phyloP scores from a whole-genome alignment of 1,140 invertebrate genomes.

The Lordiphosa clarofinis region DNA sequence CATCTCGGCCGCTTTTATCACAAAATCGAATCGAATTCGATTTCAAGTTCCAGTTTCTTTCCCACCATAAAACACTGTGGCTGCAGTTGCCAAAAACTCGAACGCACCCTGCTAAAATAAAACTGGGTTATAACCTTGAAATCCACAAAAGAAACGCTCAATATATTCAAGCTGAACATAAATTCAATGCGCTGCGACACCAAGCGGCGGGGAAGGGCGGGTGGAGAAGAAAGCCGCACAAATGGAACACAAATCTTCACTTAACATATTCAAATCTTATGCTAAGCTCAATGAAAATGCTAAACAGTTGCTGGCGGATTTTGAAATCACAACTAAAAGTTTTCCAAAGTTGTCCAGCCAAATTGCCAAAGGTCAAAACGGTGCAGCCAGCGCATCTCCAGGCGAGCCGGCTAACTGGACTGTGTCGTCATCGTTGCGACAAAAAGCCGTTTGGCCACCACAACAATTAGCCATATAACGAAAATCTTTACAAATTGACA shows the following conservation, averaged over 20 bases:
- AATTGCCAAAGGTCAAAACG: slow-evolving; percentile 68
- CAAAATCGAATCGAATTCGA: slow-evolving; percentile 51
- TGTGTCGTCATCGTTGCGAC: slow-evolving; percentile 49
- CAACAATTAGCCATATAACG: slow-evolving; percentile 71
- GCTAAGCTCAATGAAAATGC: slow-evolving; percentile 59
- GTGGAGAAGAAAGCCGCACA: slow-evolving; percentile 47
- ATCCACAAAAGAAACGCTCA: slow-evolving; percentile 60
- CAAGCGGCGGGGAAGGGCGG: slow-evolving; percentile 9
- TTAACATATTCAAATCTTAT: slow-evolving; percentile 64
- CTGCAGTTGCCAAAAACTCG: slow-evolving; percentile 3
- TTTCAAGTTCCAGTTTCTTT: slow-evolving; percentile 54
- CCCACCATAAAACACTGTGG: slow-evolving; percentile 61
- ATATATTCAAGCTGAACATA: slow-evolving; percentile 59
- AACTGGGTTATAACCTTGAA: slow-evolving; percentile 77
- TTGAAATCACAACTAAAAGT: slow-evolving; percentile 43
- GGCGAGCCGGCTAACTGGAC: slow-evolving; percentile 9
- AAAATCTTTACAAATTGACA: slow-evolving; percentile 71
- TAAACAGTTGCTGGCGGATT: slow-evolving; percentile 41
- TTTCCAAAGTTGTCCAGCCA: slow-evolving; percentile 48
- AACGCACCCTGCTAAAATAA: slow-evolving; percentile 38
- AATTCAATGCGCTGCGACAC: slow-evolving; percentile 44
- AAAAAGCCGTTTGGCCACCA: slow-evolving; percentile 67
- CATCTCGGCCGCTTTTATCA: slow-evolving; percentile 44
- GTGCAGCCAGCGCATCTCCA: slow-evolving; percentile 33
- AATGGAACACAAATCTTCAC: slow-evolving; percentile 35